Evolutionary conservation across 2,797 vertebrate species (phyloP), one percentile per base, ranked within the genome.

Genomic region (Babyrousa celebensis): DNA sequence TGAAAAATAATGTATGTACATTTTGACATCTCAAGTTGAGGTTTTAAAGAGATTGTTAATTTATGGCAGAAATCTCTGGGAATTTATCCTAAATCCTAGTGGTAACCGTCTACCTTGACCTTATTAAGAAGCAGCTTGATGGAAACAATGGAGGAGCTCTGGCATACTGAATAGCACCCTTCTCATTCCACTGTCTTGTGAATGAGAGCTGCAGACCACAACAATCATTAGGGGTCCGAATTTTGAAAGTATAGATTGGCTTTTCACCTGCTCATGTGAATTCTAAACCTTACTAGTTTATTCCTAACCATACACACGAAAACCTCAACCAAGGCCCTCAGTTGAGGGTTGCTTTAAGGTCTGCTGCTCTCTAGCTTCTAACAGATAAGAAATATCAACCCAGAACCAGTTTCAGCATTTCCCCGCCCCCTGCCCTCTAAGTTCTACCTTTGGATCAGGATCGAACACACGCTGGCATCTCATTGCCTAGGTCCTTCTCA

Each of bases 231-330:
- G 63, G 3, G 25, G 74, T 86, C n/a, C 63, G 48, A 87, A 36
- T 54, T 80, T 95, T 94, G 65, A 54, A 11, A 29, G 75, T 80
- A 36, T 43, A 27, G 6, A 63, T 52, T n/a, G 15, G 5, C 6
- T 40, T 40, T 85, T 68, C 5, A 63, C 32, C 10, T 79, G 16
- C 74, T 83, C 21, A 36, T 23, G 10, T 43, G 32, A 40, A 85
- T 77, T 84, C 72, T 79, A 84, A 95, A 68, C 80, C 1, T 58
- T 40, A 40, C 43, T 27, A 21, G 7, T 63, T 8, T 58, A 27
- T 78, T 92, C 20, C 74, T 74, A 77, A 85, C 72, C n/a, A 63
- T 90, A 92, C 82, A 77, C n/a, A 71, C 74, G 27, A 68, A 94
- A 95, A 48, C 2, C 12, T 80, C 60, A 88, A 12, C 14, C 23